Evolutionary conservation across 2,888 invertebrate genomes (phyloP).

Genomic region (Thysanoteuthis rhombus): DNA sequence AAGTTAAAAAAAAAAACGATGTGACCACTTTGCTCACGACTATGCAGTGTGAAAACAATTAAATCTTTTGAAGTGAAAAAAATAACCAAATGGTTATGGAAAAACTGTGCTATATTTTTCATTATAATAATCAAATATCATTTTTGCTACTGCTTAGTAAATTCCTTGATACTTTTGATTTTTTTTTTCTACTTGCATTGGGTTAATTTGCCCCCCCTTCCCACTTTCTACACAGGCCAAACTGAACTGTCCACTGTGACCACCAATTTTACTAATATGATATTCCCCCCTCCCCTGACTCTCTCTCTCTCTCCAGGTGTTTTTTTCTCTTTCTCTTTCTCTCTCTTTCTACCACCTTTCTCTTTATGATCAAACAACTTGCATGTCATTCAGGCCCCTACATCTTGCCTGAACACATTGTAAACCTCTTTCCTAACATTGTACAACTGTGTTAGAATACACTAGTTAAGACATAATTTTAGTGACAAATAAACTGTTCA

Average conservation of each 20-base stretch:
- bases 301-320: not conserved
- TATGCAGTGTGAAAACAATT: not conserved
- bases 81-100: not conserved
- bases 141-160: conserved; percentile 19
- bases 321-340: not conserved
- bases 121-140: not conserved
- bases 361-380: not conserved
- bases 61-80: no score
- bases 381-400: not conserved
- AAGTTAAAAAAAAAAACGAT: not conserved
- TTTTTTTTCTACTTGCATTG: not conserved
- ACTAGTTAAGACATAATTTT: conserved; percentile 25
- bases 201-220: not conserved
- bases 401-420: not conserved
- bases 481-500: conserved; percentile 26
- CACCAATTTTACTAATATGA: not conserved
- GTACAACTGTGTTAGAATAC: conserved; percentile 26
- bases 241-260: not conserved
- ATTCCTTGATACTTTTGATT: not conserved
- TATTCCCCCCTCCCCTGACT: not conserved
- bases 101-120: conserved; percentile 12
- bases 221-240: conserved; percentile 12
- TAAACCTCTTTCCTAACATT: conserved; percentile 16
- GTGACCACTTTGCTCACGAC: not conserved
- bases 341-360: not conserved